Percentiles rank a stretch among this genome's conserved stretches.
phyloP scores from a whole-genome alignment of 2,888 invertebrate genomes.

The Pseudococcus longispinus region DNA sequence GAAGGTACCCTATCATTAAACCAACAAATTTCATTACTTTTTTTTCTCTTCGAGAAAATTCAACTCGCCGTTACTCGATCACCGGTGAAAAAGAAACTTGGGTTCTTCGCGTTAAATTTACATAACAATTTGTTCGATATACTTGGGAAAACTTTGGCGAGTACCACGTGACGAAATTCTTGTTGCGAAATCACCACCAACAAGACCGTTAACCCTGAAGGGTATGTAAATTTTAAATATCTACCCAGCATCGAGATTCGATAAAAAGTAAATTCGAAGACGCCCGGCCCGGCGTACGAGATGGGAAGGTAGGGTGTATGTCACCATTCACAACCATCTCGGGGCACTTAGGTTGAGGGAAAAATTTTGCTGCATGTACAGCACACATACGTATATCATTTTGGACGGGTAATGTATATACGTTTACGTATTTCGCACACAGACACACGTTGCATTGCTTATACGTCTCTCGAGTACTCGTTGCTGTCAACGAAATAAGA shows the following conservation, averaged over 20 bases:
- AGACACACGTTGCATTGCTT: background rate
- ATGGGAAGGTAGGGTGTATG: background rate
- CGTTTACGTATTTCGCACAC: background rate
- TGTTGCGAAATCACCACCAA: background rate
- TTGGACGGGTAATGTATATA: background rate
- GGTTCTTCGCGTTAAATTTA: background rate
- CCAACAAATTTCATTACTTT: background rate
- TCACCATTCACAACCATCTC: background rate
- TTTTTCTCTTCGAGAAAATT: background rate
- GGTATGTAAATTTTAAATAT: background rate
- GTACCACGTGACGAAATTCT: background rate
- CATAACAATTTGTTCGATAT: background rate
- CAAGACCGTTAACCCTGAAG: background rate
- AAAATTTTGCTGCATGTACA: background rate
- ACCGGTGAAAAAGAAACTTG: background rate
- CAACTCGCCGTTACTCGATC: too few species aligned
- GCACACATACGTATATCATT: background rate
- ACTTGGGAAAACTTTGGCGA: background rate
- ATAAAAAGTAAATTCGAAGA: background rate
- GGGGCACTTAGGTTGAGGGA: background rate
- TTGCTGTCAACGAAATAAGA: conserved; percentile 16
- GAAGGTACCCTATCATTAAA: background rate
- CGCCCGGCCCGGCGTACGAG: background rate
- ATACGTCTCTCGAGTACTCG: conserved; percentile 15
- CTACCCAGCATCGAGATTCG: background rate